phyloP scores from a whole-genome alignment of 2,888 invertebrate genomes.

The Parasteatoda lunata region DNA sequence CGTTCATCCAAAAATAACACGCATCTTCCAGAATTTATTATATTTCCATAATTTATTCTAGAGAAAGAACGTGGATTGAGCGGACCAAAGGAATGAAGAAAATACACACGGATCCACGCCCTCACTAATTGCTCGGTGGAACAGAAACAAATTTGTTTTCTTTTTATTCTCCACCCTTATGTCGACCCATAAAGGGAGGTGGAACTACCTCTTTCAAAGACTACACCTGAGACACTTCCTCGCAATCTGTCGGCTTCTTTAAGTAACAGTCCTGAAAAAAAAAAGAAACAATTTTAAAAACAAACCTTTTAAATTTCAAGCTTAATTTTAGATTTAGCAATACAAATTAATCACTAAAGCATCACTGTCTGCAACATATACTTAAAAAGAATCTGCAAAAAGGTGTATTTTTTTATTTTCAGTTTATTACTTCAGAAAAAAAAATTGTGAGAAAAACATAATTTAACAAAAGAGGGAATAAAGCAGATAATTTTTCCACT shows the following conservation, averaged over 20 bases:
- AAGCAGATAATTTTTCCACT: too few relatives aligned
- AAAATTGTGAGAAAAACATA: too few relatives aligned
- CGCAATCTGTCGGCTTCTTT: background rate
- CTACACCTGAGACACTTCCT: slow-evolving; percentile 34
- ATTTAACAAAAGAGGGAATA: too few relatives aligned
- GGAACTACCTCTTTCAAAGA: slow-evolving; percentile 25
- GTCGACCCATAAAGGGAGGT: slow-evolving; percentile 60
- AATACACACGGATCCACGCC: slow-evolving; percentile 51
- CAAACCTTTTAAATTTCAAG: too few relatives aligned
- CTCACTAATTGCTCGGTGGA: slow-evolving; percentile 66
- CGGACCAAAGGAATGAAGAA: slow-evolving; percentile 9
- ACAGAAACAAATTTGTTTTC: slow-evolving; percentile 55
- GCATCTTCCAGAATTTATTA: slow-evolving; percentile 33
- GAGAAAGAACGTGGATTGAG: slow-evolving; percentile 9
- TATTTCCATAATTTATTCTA: slow-evolving; percentile 60
- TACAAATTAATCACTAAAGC: too few relatives aligned
- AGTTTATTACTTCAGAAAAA: too few relatives aligned
- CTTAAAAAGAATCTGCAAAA: too few relatives aligned
- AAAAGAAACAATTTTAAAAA: too few relatives aligned
- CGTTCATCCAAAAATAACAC: slow-evolving; percentile 39
- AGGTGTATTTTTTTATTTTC: too few relatives aligned
- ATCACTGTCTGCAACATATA: too few relatives aligned
- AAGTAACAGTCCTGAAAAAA: background rate
- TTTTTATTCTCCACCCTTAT: slow-evolving; percentile 62
- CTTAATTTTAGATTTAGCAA: too few relatives aligned